A percentile compares a stretch with the other conserved stretches of the same genome.
phyloP scores from a whole-genome alignment of 2,888 invertebrate genomes.

The Acanthosoma haemorrhoidale region DNA sequence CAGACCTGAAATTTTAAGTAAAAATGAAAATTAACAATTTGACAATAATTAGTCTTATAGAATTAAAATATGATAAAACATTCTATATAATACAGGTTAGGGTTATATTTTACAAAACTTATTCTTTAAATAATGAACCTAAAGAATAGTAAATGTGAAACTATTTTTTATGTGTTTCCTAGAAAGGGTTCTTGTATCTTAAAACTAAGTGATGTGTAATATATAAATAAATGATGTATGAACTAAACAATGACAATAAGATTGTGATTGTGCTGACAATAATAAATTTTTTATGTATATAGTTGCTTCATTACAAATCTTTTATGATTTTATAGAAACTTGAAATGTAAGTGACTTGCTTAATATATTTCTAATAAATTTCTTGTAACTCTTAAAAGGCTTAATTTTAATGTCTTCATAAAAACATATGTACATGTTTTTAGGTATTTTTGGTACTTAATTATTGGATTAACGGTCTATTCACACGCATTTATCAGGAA shows the following conservation, averaged over 20 bases:
- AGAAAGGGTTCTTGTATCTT: conserved; percentile 10
- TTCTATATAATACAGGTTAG: conserved; percentile 22
- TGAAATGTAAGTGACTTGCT: background rate
- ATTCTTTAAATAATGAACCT: conserved; percentile 19
- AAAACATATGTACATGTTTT: background rate
- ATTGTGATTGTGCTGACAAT: conserved; percentile 31
- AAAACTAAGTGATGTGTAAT: conserved; percentile 15
- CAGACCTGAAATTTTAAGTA: conserved; percentile 11
- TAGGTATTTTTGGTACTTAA: background rate
- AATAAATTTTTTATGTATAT: conserved; percentile 12
- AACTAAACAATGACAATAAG: conserved; percentile 17
- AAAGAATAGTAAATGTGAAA: conserved; percentile 7
- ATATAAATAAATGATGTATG: background rate
- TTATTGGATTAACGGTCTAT: background rate
- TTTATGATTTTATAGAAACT: background rate
- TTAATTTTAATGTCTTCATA: background rate
- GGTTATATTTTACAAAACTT: conserved; percentile 13
- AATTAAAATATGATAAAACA: conserved; percentile 13
- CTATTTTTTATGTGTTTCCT: conserved; percentile 24
- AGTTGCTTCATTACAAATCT: background rate
- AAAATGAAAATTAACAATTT: conserved; percentile 16
- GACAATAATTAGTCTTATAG: conserved; percentile 32
- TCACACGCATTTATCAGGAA: too few species aligned
- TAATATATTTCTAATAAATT: background rate
- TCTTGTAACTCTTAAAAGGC: background rate